Conservation (phyloP, 1,140 invertebrate genomes). For the Papilio glaucus region DNA sequence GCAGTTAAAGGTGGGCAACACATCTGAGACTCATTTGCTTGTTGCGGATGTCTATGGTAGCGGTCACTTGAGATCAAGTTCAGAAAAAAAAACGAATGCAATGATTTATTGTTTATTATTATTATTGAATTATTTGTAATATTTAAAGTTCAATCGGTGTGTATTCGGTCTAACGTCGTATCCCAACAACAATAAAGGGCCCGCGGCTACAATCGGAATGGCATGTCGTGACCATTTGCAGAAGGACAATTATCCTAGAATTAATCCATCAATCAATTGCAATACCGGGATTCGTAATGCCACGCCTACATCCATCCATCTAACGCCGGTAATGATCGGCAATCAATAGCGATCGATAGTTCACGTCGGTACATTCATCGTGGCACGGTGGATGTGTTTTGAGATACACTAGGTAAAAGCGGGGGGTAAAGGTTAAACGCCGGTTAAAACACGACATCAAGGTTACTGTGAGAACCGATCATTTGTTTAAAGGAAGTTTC, state of each 20-base stretch:
- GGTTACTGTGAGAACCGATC: slow-evolving; percentile 21
- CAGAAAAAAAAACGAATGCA: neutral
- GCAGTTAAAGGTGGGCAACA: too few species aligned
- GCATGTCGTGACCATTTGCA: slow-evolving; percentile 65
- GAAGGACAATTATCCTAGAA: slow-evolving; percentile 68
- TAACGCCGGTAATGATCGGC: slow-evolving; percentile 54
- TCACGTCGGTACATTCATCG: slow-evolving; percentile 47
- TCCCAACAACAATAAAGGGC: slow-evolving; percentile 36
- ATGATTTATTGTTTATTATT: neutral
- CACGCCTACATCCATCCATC: slow-evolving; percentile 58
- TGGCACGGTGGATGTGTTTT: slow-evolving; percentile 20
- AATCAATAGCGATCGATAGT: slow-evolving; percentile 66
- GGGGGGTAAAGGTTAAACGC: slow-evolving; percentile 19
- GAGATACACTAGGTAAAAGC: slow-evolving; percentile 10
- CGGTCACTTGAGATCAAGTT: too few species aligned
- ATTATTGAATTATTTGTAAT: neutral
- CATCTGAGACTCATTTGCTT: too few species aligned
- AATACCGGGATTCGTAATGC: slow-evolving; percentile 60
- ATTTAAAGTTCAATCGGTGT: neutral
- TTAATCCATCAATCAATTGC: slow-evolving; percentile 74
- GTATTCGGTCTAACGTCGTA: slow-evolving; percentile 19
- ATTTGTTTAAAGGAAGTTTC: slow-evolving; percentile 21
- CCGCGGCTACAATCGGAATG: slow-evolving; percentile 49
- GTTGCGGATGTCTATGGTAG: too few species aligned
- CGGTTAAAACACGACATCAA: slow-evolving; percentile 29